Conservation (phyloP, 2,888 invertebrate genomes). For the Polyploca ridens region DNA sequence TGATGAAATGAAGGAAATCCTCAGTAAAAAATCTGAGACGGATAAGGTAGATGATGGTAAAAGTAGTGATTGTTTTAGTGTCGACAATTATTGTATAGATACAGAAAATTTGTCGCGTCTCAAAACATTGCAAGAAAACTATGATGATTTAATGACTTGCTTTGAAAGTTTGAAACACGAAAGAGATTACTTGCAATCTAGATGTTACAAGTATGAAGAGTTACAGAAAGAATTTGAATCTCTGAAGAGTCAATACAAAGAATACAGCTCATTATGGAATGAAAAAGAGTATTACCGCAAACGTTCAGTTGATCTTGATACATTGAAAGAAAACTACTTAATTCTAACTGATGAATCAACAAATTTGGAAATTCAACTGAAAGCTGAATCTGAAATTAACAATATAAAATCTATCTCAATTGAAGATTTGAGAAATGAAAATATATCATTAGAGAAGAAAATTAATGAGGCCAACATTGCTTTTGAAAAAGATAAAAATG, state of each 20-base stretch:
- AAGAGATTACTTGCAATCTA: conserved; percentile 55
- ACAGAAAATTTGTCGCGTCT: conserved; percentile 66
- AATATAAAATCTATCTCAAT: conserved; percentile 59
- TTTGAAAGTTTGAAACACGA: conserved; percentile 72
- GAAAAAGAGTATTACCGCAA: conserved; percentile 74
- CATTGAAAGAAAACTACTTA: conserved; percentile 69
- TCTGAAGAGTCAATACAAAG: conserved; percentile 59
- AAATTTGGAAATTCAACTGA: conserved; percentile 66
- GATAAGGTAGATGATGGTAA: conserved; percentile 39
- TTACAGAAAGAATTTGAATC: conserved; percentile 63
- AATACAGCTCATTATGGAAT: conserved; percentile 70
- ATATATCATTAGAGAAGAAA: conserved; percentile 62
- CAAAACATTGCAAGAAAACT: conserved; percentile 69
- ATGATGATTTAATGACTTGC: conserved; percentile 66
- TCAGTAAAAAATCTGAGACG: conserved; percentile 55
- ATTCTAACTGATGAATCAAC: conserved; percentile 70
- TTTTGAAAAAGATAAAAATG: conserved; percentile 79
- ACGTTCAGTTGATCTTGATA: conserved; percentile 68
- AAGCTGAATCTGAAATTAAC: conserved; percentile 74
- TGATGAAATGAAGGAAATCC: conserved; percentile 74
- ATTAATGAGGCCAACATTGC: conserved; percentile 57
- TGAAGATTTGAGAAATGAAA: conserved; percentile 63
- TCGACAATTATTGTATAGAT: conserved; percentile 58
- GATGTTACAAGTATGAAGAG: conserved; percentile 62
- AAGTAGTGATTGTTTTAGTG: conserved; percentile 38